These are phyloP conservation scores for Cephus pygmeus DNA, from an alignment of 2,888 invertebrate species.

Conservation along the genomic window DNA sequence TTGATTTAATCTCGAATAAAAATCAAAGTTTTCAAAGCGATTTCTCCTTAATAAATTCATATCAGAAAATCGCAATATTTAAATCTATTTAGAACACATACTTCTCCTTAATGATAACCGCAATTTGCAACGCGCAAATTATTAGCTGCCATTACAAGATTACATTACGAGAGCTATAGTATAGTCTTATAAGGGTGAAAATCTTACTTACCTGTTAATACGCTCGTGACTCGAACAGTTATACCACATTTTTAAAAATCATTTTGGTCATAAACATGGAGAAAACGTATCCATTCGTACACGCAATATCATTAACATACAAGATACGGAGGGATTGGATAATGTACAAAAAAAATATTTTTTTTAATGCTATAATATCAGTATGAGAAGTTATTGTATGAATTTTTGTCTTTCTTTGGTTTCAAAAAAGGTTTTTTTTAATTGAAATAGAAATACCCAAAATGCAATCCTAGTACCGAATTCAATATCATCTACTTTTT, in stretches of 20 bases:
- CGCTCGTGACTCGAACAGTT: not conserved
- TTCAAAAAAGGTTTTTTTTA: no score
- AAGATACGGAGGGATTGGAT: not conserved
- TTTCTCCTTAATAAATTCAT: not conserved
- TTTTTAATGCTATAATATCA: not conserved
- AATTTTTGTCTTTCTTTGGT: not conserved
- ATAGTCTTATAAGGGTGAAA: not conserved
- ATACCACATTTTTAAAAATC: not conserved
- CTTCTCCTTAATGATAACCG: not conserved
- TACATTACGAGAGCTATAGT: not conserved
- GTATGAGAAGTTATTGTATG: not conserved
- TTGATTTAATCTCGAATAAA: not conserved
- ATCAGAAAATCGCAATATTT: not conserved
- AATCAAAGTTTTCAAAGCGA: not conserved
- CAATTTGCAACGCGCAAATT: not conserved
- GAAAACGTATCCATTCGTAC: constrained; percentile 1
- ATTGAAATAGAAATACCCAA: not conserved
- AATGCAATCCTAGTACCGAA: not conserved
- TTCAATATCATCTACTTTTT: not conserved
- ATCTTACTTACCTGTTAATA: constrained; percentile 4
- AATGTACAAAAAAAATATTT: not conserved
- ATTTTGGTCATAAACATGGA: constrained; percentile 3
- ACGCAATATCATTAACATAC: not conserved
- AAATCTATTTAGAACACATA: constrained; percentile 4
- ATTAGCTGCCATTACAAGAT: not conserved